phyloP scores from a whole-genome alignment of 1,140 invertebrate genomes.

The Eurytemora carolleeae region DNA sequence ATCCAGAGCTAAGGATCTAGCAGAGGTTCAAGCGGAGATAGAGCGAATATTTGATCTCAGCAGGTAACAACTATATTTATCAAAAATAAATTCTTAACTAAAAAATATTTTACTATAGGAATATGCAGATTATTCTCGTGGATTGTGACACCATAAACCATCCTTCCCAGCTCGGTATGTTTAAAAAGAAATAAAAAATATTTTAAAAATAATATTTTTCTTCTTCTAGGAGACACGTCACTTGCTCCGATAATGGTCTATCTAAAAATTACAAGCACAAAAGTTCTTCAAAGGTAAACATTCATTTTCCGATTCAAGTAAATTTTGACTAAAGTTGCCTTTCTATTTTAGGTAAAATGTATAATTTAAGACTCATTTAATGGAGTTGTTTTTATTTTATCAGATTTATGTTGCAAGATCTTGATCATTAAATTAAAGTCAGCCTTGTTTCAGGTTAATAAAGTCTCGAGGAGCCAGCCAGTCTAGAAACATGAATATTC shows the following conservation, averaged over 20 bases:
- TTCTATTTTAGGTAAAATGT: too few species aligned
- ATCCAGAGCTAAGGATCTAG: slow-evolving; percentile 47
- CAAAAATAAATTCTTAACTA: too few species aligned
- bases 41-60: slow-evolving; percentile 98
- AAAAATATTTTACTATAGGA: too few species aligned
- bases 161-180: slow-evolving; percentile 91
- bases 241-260: not conserved
- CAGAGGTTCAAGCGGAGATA: slow-evolving; percentile 86
- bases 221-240: not conserved
- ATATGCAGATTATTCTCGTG: slow-evolving; percentile 56
- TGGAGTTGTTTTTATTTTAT: too few species aligned
- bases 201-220: not conserved
- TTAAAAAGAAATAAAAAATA: not conserved
- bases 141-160: slow-evolving; percentile 99
- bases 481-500: not conserved
- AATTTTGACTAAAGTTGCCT: too few species aligned
- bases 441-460: too few species aligned
- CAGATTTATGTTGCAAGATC: too few species aligned
- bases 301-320: too few species aligned
- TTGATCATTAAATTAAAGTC: too few species aligned
- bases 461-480: not conserved
- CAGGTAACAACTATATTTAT: slow-evolving; percentile 40
- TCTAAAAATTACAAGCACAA: not conserved
- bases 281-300: not conserved
- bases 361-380: too few species aligned